These are phyloP conservation scores for Phaedon cochleariae DNA, from an alignment of 2,888 invertebrate species.

Conservation along the genomic window DNA sequence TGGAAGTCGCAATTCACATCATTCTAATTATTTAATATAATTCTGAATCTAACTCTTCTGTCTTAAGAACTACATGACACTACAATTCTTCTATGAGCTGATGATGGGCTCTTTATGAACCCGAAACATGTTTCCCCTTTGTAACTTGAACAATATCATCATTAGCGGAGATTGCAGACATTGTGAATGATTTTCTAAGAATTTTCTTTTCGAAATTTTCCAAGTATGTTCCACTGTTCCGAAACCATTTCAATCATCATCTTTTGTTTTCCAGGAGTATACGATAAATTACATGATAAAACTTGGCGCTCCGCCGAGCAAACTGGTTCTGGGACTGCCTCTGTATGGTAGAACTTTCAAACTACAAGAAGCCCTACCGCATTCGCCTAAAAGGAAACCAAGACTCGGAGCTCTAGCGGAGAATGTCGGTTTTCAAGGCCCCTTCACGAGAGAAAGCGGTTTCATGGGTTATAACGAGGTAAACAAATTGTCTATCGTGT, in stretches of 20 bases:
- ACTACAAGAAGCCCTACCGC: slow-evolving; percentile 61
- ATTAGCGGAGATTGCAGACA: no score
- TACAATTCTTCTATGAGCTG: no score
- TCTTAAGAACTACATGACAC: no score
- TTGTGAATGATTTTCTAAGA: no score
- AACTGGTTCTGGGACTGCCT: slow-evolving; percentile 83
- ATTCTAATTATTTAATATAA: no score
- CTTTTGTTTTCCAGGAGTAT: slow-evolving; percentile 67
- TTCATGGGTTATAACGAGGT: slow-evolving; percentile 92
- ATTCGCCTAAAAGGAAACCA: slow-evolving; percentile 50
- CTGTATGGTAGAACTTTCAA: slow-evolving; percentile 85
- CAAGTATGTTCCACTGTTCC: no score
- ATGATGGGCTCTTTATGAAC: no score
- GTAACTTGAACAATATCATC: no score
- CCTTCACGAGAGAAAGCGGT: slow-evolving; percentile 80
- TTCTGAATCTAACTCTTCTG: no score
- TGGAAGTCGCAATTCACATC: no score
- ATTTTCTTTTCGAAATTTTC: no score
- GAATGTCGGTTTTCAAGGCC: slow-evolving; percentile 77
- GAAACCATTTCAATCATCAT: background rate
- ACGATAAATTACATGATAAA: slow-evolving; percentile 78
- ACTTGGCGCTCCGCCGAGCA: slow-evolving; percentile 77
- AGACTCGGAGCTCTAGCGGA: slow-evolving; percentile 67
- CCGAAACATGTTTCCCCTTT: no score
- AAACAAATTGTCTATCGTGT: slow-evolving; percentile 29